Conservation (phyloP, 2,797 vertebrate species). For the Tangara arthus region DNA sequence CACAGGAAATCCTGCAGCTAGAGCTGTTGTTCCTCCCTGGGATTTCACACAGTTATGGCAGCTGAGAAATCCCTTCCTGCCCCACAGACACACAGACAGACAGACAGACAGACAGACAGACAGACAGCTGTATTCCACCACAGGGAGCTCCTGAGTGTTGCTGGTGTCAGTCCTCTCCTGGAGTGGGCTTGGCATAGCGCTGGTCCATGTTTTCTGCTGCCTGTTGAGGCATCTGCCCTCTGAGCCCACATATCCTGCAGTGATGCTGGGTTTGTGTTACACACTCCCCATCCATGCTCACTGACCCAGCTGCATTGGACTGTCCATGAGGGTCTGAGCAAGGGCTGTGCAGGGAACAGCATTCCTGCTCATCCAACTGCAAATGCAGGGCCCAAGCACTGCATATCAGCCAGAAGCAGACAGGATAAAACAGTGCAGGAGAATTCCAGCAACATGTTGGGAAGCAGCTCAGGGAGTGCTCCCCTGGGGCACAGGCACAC, state of each 20-base stretch:
- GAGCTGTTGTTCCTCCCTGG: neutral
- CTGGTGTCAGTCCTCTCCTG: neutral
- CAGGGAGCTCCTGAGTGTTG: neutral
- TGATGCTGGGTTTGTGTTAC: neutral
- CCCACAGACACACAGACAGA: neutral
- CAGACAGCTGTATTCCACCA: neutral
- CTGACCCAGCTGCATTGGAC: accelerated
- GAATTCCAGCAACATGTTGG: neutral
- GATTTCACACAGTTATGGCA: neutral
- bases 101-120: neutral
- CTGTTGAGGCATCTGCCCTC: neutral
- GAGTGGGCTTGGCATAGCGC: neutral
- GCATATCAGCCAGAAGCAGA: neutral
- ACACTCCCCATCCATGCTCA: neutral
- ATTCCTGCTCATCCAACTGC: neutral
- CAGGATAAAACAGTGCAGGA: neutral
- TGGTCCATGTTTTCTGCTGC: neutral
- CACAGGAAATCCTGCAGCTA: neutral
- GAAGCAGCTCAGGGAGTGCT: neutral
- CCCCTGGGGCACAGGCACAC: neutral
- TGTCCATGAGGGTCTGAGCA: neutral
- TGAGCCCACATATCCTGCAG: accelerated
- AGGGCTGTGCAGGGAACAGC: neutral
- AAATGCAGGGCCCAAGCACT: neutral
- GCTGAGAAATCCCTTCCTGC: neutral